Conservation (phyloP, 2,888 invertebrate species). For the Thereva nobilitata region DNA sequence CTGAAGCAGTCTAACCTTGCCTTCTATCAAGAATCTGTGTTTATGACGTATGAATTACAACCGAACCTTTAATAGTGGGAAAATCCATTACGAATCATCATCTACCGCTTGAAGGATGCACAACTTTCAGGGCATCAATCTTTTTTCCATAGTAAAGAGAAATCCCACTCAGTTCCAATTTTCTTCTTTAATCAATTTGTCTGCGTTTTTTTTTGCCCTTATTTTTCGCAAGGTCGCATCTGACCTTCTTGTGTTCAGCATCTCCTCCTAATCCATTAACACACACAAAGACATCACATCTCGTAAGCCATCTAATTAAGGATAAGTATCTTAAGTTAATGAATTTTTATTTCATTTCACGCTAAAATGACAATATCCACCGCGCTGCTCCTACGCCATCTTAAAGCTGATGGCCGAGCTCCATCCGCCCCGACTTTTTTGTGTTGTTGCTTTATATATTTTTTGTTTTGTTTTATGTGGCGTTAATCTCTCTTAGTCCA, state of each 20-base stretch:
- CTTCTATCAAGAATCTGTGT: too few species aligned
- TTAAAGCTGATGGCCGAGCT: too few species aligned
- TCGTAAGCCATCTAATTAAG: conserved; percentile 34
- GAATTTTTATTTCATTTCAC: conserved; percentile 28
- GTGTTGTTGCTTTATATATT: too few species aligned
- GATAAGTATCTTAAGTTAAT: conserved; percentile 40
- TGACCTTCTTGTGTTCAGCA: conserved; percentile 12
- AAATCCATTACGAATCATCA: conserved; percentile 19
- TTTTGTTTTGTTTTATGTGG: too few species aligned
- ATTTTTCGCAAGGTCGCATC: conserved; percentile 3
- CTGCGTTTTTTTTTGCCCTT: not conserved
- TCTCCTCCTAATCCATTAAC: conserved; percentile 31
- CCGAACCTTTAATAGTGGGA: not conserved
- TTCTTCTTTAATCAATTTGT: conserved; percentile 16
- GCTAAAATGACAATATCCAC: not conserved
- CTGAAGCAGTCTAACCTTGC: too few species aligned
- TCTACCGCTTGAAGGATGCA: too few species aligned
- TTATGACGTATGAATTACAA: too few species aligned
- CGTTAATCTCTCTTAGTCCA: too few species aligned
- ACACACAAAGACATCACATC: conserved; percentile 18
- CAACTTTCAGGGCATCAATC: too few species aligned
- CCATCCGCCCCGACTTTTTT: too few species aligned
- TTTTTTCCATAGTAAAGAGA: conserved; percentile 8
- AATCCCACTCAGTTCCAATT: conserved; percentile 3
- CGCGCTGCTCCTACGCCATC: not conserved